A percentile compares a stretch with the other conserved stretches of the same genome.
These are phyloP conservation scores for Oceanites oceanicus DNA, from an alignment of 2,113 vertebrate genomes.

Conservation along the genomic window DNA sequence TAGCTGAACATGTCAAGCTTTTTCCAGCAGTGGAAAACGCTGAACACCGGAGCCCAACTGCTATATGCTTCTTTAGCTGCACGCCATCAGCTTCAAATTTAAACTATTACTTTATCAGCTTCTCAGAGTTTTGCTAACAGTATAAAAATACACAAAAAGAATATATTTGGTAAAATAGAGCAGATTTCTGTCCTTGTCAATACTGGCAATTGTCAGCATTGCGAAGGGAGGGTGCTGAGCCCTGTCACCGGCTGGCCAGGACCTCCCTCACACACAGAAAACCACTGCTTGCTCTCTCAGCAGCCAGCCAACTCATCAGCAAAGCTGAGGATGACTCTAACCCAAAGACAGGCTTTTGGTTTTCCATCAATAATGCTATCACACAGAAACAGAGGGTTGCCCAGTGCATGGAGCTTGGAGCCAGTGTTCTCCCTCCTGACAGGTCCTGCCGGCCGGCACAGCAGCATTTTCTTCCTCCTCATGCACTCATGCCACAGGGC, in stretches of 20 bases:
- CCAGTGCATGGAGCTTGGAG: too few species aligned
- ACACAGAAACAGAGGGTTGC: accelerated
- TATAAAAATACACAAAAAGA: neutral
- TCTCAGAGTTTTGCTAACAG: neutral
- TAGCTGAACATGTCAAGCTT: neutral
- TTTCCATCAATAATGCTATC: neutral
- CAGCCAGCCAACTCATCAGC: neutral
- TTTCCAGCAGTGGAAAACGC: neutral
- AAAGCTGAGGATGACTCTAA: neutral
- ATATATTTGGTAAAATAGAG: neutral
- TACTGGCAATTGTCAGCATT: neutral
- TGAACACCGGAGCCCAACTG: neutral
- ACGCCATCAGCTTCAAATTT: neutral
- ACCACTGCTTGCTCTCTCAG: accelerated
- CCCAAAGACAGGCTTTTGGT: neutral
- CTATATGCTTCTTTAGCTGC: too few species aligned
- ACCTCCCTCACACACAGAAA: accelerated
- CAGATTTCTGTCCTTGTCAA: accelerated
- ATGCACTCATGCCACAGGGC: accelerated
- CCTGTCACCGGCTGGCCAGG: neutral
- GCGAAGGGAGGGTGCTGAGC: neutral
- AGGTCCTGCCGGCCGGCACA: accelerated
- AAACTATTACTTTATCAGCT: neutral
- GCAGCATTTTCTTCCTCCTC: neutral
- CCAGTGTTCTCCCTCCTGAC: too few species aligned